Percentiles rank a stretch among this genome's conserved stretches.
These are phyloP conservation scores for Andrena hattorfiana DNA, from an alignment of 2,888 invertebrate species.

Conservation along the genomic window DNA sequence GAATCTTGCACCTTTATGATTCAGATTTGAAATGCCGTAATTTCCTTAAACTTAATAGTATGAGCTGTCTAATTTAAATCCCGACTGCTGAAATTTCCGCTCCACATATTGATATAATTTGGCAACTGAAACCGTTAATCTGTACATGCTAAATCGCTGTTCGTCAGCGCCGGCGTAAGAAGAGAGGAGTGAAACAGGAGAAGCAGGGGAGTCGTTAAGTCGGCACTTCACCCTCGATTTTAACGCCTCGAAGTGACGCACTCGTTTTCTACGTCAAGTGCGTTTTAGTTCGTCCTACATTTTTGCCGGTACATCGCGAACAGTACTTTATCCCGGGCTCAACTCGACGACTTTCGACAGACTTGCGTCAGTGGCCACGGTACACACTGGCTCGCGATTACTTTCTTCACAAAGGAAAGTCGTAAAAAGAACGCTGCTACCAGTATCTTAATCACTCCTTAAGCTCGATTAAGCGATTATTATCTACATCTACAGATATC, in stretches of 20 bases:
- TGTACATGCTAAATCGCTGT: slow-evolving; percentile 9
- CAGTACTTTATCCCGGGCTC: slow-evolving; percentile 35
- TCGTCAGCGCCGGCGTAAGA: slow-evolving; percentile 18
- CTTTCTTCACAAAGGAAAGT: background rate
- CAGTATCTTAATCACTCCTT: background rate
- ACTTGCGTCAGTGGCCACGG: slow-evolving; percentile 31
- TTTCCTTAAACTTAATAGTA: background rate
- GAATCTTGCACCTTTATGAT: background rate
- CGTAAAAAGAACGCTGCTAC: background rate
- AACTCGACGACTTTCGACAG: slow-evolving; percentile 11
- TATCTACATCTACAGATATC: too few species aligned
- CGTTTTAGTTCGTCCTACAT: slow-evolving; percentile 71
- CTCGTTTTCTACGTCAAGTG: slow-evolving; percentile 67
- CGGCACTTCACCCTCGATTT: slow-evolving; percentile 68
- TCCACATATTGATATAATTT: background rate
- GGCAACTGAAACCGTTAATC: background rate
- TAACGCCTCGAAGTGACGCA: slow-evolving; percentile 73
- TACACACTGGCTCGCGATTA: background rate
- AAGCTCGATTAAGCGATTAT: too few species aligned
- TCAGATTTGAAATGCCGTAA: background rate
- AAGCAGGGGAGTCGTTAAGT: slow-evolving; percentile 60
- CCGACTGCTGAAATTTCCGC: background rate
- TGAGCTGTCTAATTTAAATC: background rate
- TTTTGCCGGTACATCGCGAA: slow-evolving; percentile 58
- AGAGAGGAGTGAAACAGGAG: slow-evolving; percentile 42